Conservation (phyloP, 2,797 vertebrate species). For the Hemitrygon akajei region DNA sequence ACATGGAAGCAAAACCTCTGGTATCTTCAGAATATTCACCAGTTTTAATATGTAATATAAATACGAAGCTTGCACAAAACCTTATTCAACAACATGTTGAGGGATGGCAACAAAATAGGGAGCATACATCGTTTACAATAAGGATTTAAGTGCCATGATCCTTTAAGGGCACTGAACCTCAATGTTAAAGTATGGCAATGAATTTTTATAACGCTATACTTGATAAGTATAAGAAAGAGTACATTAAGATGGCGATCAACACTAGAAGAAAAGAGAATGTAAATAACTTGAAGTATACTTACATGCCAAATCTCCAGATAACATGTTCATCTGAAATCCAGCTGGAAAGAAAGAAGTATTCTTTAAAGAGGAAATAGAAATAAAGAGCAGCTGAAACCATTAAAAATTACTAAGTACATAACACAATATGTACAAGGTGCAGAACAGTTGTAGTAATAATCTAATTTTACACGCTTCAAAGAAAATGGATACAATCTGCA, state of each 20-base stretch:
- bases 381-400: constrained; percentile 3
- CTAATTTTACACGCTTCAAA: background rate
- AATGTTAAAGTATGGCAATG: background rate
- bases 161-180: background rate
- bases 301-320: constrained; percentile 78
- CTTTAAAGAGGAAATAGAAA: constrained; percentile 18
- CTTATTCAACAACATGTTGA: constrained; percentile 6
- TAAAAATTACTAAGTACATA: background rate
- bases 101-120: background rate
- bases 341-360: constrained; percentile 52
- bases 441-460: background rate
- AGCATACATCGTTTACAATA: background rate
- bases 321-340: constrained; percentile 72
- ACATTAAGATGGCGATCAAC: background rate
- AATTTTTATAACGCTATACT: background rate
- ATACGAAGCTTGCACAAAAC: background rate
- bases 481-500: background rate
- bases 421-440: background rate
- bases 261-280: background rate
- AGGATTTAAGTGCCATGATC: background rate
- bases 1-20: background rate
- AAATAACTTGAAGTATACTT: constrained; percentile 52
- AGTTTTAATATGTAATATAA: background rate
- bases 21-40: background rate
- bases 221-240: background rate